Percentiles rank a stretch among this genome's conserved stretches.
Conservation (phyloP, 2,113 vertebrate genomes). For the Ciconia boyciana region DNA sequence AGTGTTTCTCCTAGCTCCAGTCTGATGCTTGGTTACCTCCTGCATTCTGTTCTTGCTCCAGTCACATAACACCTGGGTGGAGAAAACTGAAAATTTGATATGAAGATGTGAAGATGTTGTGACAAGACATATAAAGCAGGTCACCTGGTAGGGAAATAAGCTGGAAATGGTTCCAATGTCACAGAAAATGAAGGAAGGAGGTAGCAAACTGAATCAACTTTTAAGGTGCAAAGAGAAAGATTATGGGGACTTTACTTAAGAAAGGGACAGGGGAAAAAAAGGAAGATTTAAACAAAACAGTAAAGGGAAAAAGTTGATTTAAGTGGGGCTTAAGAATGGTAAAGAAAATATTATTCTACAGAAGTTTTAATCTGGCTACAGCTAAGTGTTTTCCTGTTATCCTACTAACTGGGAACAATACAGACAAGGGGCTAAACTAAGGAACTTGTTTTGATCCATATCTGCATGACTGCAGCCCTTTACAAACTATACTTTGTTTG, state of each 20-base stretch:
- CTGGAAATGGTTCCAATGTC: background rate
- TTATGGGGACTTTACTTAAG: background rate
- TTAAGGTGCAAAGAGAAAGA: background rate
- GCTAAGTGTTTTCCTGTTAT: background rate
- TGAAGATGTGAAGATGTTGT: background rate
- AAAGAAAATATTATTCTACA: background rate
- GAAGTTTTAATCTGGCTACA: background rate
- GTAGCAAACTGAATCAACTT: background rate
- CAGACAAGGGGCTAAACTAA: background rate
- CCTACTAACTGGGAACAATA: background rate
- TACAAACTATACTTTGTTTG: background rate
- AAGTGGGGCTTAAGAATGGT: background rate
- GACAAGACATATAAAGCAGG: background rate
- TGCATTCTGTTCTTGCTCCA: background rate
- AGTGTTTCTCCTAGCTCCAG: background rate
- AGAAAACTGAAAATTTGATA: background rate
- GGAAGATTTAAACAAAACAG: background rate
- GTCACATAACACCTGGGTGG: background rate
- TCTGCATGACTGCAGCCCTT: background rate
- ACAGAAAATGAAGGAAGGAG: background rate
- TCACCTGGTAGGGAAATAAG: background rate
- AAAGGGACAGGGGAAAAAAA: background rate
- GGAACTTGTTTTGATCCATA: background rate
- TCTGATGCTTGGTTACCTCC: background rate
- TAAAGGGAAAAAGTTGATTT: background rate